These are phyloP conservation scores for Xanthorhoe designata DNA, from an alignment of 2,888 invertebrate species.

Conservation along the genomic window DNA sequence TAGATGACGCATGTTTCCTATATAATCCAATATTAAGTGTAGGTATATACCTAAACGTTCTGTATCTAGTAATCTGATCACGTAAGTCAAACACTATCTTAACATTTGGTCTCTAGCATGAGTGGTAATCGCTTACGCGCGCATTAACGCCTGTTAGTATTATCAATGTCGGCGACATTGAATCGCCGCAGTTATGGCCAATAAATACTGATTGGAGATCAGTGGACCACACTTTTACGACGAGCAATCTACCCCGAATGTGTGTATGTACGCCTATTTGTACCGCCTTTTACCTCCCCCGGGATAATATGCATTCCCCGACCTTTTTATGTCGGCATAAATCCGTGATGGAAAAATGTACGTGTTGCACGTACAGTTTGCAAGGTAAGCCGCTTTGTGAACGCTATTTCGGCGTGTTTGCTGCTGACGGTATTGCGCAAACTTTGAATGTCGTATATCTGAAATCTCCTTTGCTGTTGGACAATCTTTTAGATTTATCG, in stretches of 20 bases:
- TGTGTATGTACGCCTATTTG: slow-evolving; percentile 59
- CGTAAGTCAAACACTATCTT: slow-evolving; percentile 33
- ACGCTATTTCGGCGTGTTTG: slow-evolving; percentile 20
- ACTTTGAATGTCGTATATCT: slow-evolving; percentile 53
- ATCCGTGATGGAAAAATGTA: slow-evolving; percentile 71
- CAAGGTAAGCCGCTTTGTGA: slow-evolving; percentile 28
- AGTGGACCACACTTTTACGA: slow-evolving; percentile 79
- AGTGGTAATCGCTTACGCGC: slow-evolving; percentile 44
- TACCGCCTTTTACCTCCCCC: slow-evolving; percentile 56
- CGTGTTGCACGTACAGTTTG: slow-evolving; percentile 52
- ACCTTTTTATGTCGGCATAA: slow-evolving; percentile 78
- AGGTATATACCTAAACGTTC: slow-evolving; percentile 8
- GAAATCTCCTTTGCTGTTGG: slow-evolving; percentile 43
- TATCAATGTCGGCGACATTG: slow-evolving; percentile 76
- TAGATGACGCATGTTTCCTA: slow-evolving; percentile 21
- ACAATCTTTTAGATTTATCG: slow-evolving; percentile 47
- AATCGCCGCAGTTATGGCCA: slow-evolving; percentile 72
- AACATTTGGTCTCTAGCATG: slow-evolving; percentile 26
- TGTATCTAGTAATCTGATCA: slow-evolving; percentile 23
- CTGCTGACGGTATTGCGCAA: slow-evolving; percentile 36
- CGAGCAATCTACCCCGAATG: slow-evolving; percentile 76
- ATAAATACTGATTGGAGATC: slow-evolving; percentile 83
- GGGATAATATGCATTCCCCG: slow-evolving; percentile 77
- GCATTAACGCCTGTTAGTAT: slow-evolving; percentile 72
- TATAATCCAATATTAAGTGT: slow-evolving; percentile 12